phyloP scores from a whole-genome alignment of 2,888 invertebrate genomes.

The Rhingia rostrata region DNA sequence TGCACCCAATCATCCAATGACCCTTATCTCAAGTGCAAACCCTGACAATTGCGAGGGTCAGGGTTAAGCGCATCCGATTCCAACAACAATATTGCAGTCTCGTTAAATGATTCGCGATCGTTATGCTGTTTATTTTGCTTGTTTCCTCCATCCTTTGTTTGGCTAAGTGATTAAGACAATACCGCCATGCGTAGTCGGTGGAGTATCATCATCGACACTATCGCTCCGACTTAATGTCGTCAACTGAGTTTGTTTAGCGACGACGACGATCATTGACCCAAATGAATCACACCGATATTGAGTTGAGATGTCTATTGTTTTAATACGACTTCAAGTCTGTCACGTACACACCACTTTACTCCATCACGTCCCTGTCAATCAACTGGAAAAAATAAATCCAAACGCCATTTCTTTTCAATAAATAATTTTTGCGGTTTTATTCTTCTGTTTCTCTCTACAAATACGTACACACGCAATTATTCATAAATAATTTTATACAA shows the following conservation, averaged over 20 bases:
- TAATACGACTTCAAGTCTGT: not conserved
- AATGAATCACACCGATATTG: constrained; percentile 30
- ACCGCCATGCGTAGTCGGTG: constrained; percentile 28
- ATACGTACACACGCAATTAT: constrained; percentile 33
- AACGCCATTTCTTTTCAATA: constrained; percentile 20
- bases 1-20: constrained; percentile 25
- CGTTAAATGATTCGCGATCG: constrained; percentile 26
- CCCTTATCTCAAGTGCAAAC: constrained; percentile 57
- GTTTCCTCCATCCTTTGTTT: constrained; percentile 29
- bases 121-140: constrained; percentile 9
- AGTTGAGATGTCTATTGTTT: constrained; percentile 7
- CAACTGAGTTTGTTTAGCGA: constrained; percentile 31
- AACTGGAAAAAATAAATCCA: not conserved
- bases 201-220: constrained; percentile 40
- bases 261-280: constrained; percentile 52
- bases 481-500: constrained; percentile 60
- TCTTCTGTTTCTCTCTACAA: constrained; percentile 37
- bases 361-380: not conserved
- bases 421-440: constrained; percentile 47
- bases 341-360: not conserved
- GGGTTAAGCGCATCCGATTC: constrained; percentile 40
- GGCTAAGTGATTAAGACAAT: constrained; percentile 40
- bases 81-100: constrained; percentile 16
- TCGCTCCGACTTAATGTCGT: constrained; percentile 17
- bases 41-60: constrained; percentile 54